A percentile compares a stretch with the other conserved stretches of the same genome.
These are phyloP conservation scores for Nephrotoma appendiculata DNA, from an alignment of 2,888 invertebrate species.

Conservation along the genomic window DNA sequence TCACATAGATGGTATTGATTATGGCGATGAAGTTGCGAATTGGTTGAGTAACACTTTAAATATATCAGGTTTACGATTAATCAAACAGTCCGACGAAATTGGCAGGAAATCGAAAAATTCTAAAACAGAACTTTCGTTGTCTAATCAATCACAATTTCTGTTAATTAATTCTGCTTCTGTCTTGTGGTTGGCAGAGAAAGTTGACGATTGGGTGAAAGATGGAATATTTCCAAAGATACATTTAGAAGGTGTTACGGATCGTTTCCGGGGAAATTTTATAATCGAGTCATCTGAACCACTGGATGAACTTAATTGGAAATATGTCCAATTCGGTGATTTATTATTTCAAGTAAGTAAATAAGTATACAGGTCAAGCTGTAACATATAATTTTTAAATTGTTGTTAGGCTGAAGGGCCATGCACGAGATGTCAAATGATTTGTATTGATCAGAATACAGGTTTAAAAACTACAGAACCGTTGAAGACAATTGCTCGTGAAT, in stretches of 20 bases:
- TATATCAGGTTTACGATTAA: conserved; percentile 49
- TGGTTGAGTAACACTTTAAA: conserved; percentile 70
- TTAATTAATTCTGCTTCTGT: conserved; percentile 68
- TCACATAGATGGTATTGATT: conserved; percentile 62
- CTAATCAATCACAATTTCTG: conserved; percentile 77
- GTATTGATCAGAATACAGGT: conserved; percentile 78
- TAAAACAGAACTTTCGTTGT: conserved; percentile 41
- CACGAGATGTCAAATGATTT: conserved; percentile 89
- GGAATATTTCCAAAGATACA: conserved; percentile 34
- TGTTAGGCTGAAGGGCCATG: conserved; percentile 63
- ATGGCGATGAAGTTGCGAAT: conserved; percentile 61
- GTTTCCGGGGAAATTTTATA: conserved; percentile 88
- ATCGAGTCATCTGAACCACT: conserved; percentile 58
- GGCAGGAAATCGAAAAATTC: conserved; percentile 18
- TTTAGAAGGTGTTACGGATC: conserved; percentile 45
- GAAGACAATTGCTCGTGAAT: conserved; percentile 55
- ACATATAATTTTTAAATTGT: conserved; percentile 15
- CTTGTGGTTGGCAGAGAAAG: conserved; percentile 47
- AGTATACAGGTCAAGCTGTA: neutral
- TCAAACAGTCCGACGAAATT: conserved; percentile 41
- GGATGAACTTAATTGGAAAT: conserved; percentile 58
- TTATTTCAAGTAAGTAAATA: conserved; percentile 31
- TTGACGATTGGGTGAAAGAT: conserved; percentile 30
- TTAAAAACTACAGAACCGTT: conserved; percentile 65
- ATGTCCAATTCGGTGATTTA: conserved; percentile 47